Base-by-base conservation (phyloP, 2,113 vertebrate genomes). In the Silurus meridionalis region DNA sequence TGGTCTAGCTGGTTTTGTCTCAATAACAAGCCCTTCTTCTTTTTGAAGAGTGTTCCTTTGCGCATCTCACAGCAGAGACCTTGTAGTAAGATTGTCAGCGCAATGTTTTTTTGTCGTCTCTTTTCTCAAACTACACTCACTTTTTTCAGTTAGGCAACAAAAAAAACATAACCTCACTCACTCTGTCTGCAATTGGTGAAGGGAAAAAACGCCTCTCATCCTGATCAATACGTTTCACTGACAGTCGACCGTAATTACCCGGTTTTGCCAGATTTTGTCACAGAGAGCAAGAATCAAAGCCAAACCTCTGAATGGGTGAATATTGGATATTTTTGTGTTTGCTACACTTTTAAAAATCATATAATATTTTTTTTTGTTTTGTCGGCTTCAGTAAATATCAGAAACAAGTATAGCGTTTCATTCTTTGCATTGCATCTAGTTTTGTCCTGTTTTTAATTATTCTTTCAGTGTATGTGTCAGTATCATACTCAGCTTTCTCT, bases 391-490 rank as follows among this genome's bases (percentile, higher is more conserved):
- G n/a, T 75, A 77, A n/a, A 75, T 82, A 80, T 87, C 83, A 80
- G 85, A 86, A 78, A 80, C 57, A 58, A 86, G 82, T 37, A 89
- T 85, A 85, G 86, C 50, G 74, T 88, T 90, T 89, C 86, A 91
- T 90, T 91, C 88, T 88, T 88, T 80, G 83, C 90, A 91, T 91
- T 80, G 83, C 90, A 91, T 91, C 66, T 84, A 69, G 88, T 69
- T 89, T 74, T 15, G 74, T 83, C 87, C 89, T 75, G 75, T 88
- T 86, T 88, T 91, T 89, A 90, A 91, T 92, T 91, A 91, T 92
- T 92, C 89, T 93, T 92, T 92, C 83, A 87, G 86, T 83, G 87
- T 88, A 89, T 90, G 89, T 92, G 88, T 93, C 88, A 90, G 91
- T 91, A 89, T 92, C 85, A 66, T 83, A 91, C 86, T 87, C 83